These are phyloP conservation scores for Mechanitis messenoides DNA, from an alignment of 2,888 invertebrate genomes.

Conservation along the genomic window DNA sequence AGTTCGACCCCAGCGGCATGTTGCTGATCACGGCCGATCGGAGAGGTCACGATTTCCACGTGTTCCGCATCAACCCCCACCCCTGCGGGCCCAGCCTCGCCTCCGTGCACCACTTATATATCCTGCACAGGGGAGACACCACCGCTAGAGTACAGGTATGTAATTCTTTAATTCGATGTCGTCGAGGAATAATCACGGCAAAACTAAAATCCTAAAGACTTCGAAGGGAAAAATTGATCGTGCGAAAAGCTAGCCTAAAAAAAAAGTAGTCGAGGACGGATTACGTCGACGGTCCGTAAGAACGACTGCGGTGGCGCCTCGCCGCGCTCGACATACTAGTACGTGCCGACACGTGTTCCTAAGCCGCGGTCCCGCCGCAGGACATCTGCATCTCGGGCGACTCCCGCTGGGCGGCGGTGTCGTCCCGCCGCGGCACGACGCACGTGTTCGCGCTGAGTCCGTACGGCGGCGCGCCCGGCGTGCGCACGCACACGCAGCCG, in stretches of 20 bases:
- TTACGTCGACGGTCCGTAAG: no score
- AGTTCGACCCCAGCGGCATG: constrained; percentile 94
- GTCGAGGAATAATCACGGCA: no score
- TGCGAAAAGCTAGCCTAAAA: no score
- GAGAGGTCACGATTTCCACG: constrained; percentile 95
- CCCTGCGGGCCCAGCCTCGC: constrained; percentile 91
- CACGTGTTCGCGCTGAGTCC: constrained; percentile 98
- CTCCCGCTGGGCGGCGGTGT: constrained; percentile 97
- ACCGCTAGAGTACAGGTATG: constrained; percentile 83
- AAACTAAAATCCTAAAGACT: no score
- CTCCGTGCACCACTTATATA: constrained; percentile 95
- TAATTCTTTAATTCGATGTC: no score
- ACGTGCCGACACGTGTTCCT: no score
- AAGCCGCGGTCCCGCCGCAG: constrained; percentile 41
- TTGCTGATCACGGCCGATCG: constrained; percentile 93
- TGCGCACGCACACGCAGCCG: constrained; percentile 95
- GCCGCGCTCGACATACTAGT: no score
- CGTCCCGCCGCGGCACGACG: constrained; percentile 96
- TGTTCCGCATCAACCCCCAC: constrained; percentile 96
- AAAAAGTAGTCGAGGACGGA: no score
- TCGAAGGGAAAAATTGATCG: no score
- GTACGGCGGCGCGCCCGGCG: constrained; percentile 93
- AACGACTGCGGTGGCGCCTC: no score
- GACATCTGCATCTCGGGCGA: constrained; percentile 95
- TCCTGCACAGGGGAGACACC: constrained; percentile 96